These are phyloP conservation scores for Aurelia sp. DNA, from an alignment of 30 jellyfish, hydroid and myxozoan species.

Conservation along the genomic window DNA sequence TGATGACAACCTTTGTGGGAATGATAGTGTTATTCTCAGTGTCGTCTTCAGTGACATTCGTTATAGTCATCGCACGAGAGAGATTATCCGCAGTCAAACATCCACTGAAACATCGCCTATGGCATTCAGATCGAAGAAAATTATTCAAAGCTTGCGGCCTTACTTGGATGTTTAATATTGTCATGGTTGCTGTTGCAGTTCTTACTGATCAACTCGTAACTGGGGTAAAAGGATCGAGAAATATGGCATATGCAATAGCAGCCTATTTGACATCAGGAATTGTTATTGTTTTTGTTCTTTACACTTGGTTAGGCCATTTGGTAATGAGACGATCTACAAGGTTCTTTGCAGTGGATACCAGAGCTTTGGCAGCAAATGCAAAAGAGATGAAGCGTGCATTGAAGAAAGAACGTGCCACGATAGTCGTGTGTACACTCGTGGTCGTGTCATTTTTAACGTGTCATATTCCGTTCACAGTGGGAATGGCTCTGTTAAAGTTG, in stretches of 20 bases:
- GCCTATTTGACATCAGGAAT: not conserved
- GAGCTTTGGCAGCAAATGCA: not conserved
- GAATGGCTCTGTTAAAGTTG: not conserved
- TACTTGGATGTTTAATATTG: conserved; percentile 19
- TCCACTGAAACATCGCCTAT: no score
- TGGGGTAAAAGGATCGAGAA: not conserved
- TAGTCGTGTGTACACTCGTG: conserved; percentile 20
- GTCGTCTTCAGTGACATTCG: no score
- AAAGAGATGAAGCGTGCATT: conserved; percentile 21
- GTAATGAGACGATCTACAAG: conserved; percentile 6
- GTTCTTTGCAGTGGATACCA: conserved; percentile 12
- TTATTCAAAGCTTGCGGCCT: not conserved
- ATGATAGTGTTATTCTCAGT: no score
- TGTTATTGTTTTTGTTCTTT: conserved; percentile 1
- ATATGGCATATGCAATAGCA: not conserved
- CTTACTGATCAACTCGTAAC: not conserved
- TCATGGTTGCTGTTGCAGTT: not conserved
- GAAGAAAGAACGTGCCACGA: conserved; percentile 46
- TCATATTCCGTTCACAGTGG: conserved; percentile 19
- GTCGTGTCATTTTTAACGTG: conserved; percentile 32
- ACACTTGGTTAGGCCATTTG: conserved; percentile 14
- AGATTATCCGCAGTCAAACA: no score
- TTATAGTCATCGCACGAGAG: no score
- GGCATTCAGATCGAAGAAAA: not conserved
- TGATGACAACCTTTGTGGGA: no score